phyloP scores from a whole-genome alignment of 2,888 invertebrate genomes.

The Caenorhabditis wallacei region DNA sequence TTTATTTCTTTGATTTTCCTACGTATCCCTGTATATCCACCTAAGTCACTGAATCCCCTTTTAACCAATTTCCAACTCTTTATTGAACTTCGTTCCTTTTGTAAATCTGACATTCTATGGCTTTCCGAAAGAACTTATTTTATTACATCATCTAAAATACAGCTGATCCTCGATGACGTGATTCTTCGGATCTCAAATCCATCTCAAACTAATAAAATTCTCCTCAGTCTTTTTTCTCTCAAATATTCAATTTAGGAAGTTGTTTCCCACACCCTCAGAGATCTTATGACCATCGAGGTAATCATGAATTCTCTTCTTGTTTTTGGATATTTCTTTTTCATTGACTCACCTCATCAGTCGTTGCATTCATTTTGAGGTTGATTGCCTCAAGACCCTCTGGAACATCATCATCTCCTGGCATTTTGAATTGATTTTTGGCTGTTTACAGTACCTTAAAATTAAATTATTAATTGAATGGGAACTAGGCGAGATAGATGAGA shows the following conservation, averaged over 20 bases:
- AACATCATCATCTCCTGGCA: constrained; percentile 75
- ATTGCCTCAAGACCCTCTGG: constrained; percentile 82
- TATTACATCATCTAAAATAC: no score
- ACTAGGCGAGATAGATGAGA: neutral
- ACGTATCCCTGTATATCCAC: no score
- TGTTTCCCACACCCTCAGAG: constrained; percentile 28
- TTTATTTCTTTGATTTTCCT: no score
- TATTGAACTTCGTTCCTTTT: no score
- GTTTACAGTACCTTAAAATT: constrained; percentile 32
- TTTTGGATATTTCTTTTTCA: constrained; percentile 10
- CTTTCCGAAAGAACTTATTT: neutral
- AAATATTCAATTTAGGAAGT: neutral
- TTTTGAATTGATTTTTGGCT: constrained; percentile 24
- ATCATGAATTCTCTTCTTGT: constrained; percentile 43
- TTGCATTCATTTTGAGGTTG: constrained; percentile 82
- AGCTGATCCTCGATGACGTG: neutral
- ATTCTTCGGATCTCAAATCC: no score
- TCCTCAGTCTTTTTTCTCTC: neutral
- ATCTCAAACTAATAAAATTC: neutral
- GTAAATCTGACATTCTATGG: no score
- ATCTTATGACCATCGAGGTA: constrained; percentile 42
- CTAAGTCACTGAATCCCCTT: no score
- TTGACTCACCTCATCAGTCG: constrained; percentile 81
- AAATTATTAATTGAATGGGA: neutral
- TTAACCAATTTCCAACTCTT: no score